Evolutionary conservation across 2,888 invertebrate species (phyloP), one percentile per base, ranked within the genome.

Genomic region (Brachypterus glaber): DNA sequence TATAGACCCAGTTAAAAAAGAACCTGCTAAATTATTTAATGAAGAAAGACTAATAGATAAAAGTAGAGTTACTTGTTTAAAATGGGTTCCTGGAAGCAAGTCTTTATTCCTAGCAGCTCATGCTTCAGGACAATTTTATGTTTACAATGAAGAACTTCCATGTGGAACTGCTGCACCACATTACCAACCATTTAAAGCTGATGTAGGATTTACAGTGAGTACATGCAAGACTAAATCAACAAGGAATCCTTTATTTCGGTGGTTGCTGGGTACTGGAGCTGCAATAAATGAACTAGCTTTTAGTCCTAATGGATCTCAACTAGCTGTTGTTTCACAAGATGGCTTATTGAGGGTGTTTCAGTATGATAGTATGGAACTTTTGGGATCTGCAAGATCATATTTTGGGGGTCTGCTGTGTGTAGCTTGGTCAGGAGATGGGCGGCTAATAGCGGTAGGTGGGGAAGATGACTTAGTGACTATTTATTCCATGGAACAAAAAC

Each of bases 391-490:
- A 46, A 76, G 93, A 47, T 96, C 96, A 52, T 98, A 97, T 67
- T 98, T 98, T 66, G 98, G 98, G 33, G 97, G 97, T 24, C 82
- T 98, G 55, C 69, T 97, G 29, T 97, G 97, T 66, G 93, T 96
- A 2, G 88, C 92, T 58, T 98, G 98, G 98, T 92, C 96, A 7
- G 95, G 95, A 0, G 96, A 98, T 65, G 86, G 89, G 25, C 83
- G 86, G 57, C 89, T 93, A 57, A 91, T 93, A 33, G 92, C 91
- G 0, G 91, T 92, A 1, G 98, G 98, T 0, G 98, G 98, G 3
- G 98, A 98, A 67, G 98, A 98, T 69, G 98, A 98, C 69, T 72
- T 98, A 41, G 89, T 98, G 34, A 97, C 97, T 1, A 87, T 99
- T 24, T 98, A 95, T 88, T 92, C 90, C 34, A 81, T 95, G 61